Base-by-base conservation (phyloP, 2,113 vertebrate species). In the Neotoma lepida region DNA sequence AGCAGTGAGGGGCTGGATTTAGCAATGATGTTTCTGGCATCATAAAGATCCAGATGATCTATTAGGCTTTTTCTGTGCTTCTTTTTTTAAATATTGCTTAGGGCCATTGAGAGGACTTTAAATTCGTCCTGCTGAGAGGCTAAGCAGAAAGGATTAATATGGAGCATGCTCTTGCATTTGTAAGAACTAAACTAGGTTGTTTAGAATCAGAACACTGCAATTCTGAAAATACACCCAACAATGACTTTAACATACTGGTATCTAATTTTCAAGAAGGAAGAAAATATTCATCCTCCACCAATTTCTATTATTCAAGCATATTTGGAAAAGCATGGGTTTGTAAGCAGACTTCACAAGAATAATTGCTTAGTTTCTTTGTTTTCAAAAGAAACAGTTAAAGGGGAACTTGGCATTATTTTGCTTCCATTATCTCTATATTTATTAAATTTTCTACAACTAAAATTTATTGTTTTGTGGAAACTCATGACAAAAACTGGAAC, bases 131-230 rank as follows among this genome's bases (percentile, higher is more conserved):
- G 73, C 86, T 77, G 68, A 96, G 92, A 94, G 89, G 63, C 49
- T 93, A 95, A 94, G 73, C 88, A 91, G 90, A 56, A 92, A 70
- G 73, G 90, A 96, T 96, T 96, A 94, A 91, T 95, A 85, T 18
- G 92, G 82, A 35, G 26, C 91, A 94, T 94, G 82, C 77, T 92
- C 68, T 61, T 96, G 94, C 90, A 96, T 96, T 95, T 77, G 49
- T 86, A 96, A 96, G 33, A 66, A 51, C 56, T 89, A 96, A 97
- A 95, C 61, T 94, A 94, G 81, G 73, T 93, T 96, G 92, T 80
- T 96, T 89, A 96, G 88, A 88, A 91, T 89, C 90, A 87, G 90
- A 94, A 63, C 39, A 94, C 54, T 70, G 26, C 10, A 89, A 90
- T 51, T 94, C 20, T 10, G 46, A 96, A 86, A 44, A 85, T 81